phyloP scores from a whole-genome alignment of 2,797 vertebrate genomes.

The Spea hammondii region DNA sequence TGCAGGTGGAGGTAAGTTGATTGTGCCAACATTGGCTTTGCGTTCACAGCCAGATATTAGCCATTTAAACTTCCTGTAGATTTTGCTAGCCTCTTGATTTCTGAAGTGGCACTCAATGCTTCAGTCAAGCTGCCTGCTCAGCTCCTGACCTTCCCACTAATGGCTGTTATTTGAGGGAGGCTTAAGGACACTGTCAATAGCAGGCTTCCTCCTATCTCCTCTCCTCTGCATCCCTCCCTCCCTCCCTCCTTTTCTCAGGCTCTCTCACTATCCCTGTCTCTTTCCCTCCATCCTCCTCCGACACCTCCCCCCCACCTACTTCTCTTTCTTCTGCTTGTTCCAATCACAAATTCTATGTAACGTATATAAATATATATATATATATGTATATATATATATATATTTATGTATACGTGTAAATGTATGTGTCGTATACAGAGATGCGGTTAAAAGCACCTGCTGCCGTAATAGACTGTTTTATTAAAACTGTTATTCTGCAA shows the following conservation, averaged over 20 bases:
- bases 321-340: constrained; percentile 61
- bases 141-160: constrained; percentile 93
- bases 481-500: constrained; percentile 99
- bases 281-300: constrained; percentile 43
- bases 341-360: constrained; percentile 9
- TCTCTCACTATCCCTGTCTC: constrained; percentile 57
- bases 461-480: constrained; percentile 93
- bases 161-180: constrained; percentile 95
- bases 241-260: constrained; percentile 39
- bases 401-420: constrained; percentile 7
- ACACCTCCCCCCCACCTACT: constrained; percentile 52
- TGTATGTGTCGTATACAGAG: constrained; percentile 46
- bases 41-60: constrained; percentile 77
- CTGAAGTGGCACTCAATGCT: constrained; percentile 93
- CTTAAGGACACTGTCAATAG: constrained; percentile 82
- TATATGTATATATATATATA: constrained; percentile 11
- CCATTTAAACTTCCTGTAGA: constrained; percentile 82
- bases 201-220: constrained; percentile 68
- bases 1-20: constrained; percentile 60
- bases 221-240: constrained; percentile 67
- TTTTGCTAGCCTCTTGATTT: constrained; percentile 90
- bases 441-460: constrained; percentile 79
- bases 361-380: background rate
- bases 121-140: constrained; percentile 89
- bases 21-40: constrained; percentile 74